These are phyloP conservation scores for Nyctalus aviator DNA, from an alignment of 2,797 vertebrate genomes.

Conservation along the genomic window DNA sequence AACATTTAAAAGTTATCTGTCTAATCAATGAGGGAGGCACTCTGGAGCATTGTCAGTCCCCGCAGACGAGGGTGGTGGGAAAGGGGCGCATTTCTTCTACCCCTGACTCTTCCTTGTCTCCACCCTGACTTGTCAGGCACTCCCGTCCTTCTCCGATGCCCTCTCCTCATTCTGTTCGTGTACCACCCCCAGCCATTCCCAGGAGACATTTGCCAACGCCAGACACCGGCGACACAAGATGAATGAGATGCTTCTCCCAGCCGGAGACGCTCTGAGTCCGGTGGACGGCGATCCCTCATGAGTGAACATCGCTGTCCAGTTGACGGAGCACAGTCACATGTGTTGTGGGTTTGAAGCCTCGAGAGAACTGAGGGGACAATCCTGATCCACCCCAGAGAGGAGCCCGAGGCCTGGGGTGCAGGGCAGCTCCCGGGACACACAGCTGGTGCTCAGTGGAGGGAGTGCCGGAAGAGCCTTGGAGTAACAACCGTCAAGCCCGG, in stretches of 20 bases:
- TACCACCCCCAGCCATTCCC: not conserved
- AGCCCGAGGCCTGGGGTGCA: not conserved
- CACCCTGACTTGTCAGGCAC: not conserved
- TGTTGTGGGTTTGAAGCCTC: conserved; percentile 17
- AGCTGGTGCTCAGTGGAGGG: not conserved
- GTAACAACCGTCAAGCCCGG: not conserved
- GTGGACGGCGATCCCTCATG: not conserved
- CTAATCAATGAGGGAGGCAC: not conserved
- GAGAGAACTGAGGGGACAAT: not conserved
- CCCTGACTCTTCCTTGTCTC: not conserved
- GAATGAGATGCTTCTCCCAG: not conserved
- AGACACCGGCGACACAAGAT: conserved; percentile 3
- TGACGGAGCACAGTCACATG: not conserved
- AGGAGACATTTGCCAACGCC: not conserved
- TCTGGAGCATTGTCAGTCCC: not conserved
- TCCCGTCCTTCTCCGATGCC: not conserved
- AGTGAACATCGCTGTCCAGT: not conserved
- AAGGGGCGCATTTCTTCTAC: not conserved
- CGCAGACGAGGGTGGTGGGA: not conserved
- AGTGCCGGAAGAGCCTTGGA: not conserved
- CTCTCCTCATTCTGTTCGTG: not conserved
- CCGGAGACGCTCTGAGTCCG: not conserved
- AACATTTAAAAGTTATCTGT: conserved; percentile 13
- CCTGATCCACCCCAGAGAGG: not conserved
- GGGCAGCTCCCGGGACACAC: not conserved